Conservation (phyloP, 2,113 vertebrate species). For the Uria aalge region DNA sequence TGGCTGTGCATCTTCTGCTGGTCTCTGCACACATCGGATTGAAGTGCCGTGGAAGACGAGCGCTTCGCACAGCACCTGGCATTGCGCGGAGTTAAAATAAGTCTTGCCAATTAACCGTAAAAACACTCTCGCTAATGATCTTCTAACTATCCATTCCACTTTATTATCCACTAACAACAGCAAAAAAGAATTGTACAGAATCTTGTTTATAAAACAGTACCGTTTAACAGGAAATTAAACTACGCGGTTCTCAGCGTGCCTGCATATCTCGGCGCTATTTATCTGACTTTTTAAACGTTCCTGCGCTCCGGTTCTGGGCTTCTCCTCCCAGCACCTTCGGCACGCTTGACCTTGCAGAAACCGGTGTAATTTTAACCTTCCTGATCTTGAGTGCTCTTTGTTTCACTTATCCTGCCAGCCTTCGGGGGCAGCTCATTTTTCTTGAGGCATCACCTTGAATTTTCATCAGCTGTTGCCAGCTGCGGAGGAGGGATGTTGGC, state of each 20-base stretch:
- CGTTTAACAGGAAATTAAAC: not conserved
- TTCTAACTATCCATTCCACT: not conserved
- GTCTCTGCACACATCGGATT: not conserved
- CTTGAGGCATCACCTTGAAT: not conserved
- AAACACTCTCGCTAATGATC: slow-evolving; percentile 28
- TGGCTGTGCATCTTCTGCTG: not conserved
- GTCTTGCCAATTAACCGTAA: not conserved
- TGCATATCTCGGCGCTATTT: not conserved
- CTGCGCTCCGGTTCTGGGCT: not conserved
- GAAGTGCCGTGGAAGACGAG: not conserved
- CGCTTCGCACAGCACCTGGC: not conserved
- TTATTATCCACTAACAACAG: not conserved
- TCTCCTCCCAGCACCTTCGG: not conserved
- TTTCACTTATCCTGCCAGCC: not conserved
- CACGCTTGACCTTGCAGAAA: not conserved
- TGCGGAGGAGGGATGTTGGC: not conserved
- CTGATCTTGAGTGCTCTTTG: not conserved
- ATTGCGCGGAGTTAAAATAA: not conserved
- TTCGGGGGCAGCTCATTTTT: accelerated
- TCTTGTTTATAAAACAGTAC: not conserved
- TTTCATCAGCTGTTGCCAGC: not conserved
- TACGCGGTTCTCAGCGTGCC: not conserved
- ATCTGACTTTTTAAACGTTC: not conserved
- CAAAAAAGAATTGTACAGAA: not conserved
- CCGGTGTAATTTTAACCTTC: not conserved